Conservation (phyloP, 2,797 vertebrate species). For the Leuciscus waleckii region DNA sequence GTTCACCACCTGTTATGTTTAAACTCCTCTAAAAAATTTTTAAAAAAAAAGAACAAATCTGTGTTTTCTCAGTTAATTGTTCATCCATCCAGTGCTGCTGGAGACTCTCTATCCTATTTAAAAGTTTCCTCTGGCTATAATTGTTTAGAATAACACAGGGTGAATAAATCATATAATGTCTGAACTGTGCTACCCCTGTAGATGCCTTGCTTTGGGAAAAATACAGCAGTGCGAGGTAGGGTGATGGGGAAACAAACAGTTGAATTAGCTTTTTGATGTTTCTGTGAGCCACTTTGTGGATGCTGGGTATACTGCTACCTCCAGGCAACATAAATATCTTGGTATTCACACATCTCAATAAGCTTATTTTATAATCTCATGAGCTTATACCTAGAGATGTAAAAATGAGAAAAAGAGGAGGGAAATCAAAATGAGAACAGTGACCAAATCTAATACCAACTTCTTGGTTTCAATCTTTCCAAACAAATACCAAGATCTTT, state of each 20-base stretch:
- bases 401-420: neutral
- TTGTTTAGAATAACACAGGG: neutral
- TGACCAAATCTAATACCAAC: neutral
- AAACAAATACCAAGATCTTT: neutral
- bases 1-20: slow-evolving; percentile 11
- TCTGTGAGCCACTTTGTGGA: slow-evolving; percentile 4
- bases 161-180: slow-evolving; percentile 10
- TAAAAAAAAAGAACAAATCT: too few species aligned
- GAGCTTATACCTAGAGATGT: neutral
- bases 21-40: neutral
- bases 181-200: neutral
- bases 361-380: neutral
- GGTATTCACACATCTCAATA: slow-evolving; percentile 10
- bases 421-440: slow-evolving; percentile 11
- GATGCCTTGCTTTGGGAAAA: slow-evolving; percentile 5
- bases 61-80: neutral
- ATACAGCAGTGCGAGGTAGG: neutral
- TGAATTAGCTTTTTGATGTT: slow-evolving; percentile 26
- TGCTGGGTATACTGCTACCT: slow-evolving; percentile 31
- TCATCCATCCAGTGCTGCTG: neutral
- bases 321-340: slow-evolving; percentile 12
- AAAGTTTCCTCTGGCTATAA: slow-evolving; percentile 20
- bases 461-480: neutral
- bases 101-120: neutral
- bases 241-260: neutral